Base-by-base conservation (phyloP, 2,888 invertebrate species). In the Salpingus planirostris region DNA sequence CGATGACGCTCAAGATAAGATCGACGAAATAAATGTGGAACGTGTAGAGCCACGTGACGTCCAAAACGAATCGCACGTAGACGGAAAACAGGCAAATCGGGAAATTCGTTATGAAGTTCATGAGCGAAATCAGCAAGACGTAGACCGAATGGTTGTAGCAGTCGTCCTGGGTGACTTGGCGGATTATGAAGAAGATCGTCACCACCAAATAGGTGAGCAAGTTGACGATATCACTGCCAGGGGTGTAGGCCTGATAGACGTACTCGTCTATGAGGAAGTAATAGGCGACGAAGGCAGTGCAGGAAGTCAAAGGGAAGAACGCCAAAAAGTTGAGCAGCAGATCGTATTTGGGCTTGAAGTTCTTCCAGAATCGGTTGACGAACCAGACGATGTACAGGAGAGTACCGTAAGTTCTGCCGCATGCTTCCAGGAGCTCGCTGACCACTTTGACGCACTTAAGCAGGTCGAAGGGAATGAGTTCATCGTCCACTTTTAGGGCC, bases 21-120 rank as follows among this genome's bases (percentile, higher is more conserved):
- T 38, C 35, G n/a, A 38, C 34, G 13, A 34, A 38, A 24, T 35
- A 31, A 11, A 31, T 26, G 11, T 38, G 34, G 14, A 31, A 38
- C 27, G 31, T 26, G 15, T 38, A 31, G 11, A 21, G 15, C 38
- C 38, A 38, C 8, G 24, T 12, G n/a, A 31, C 23, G 15, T 38
- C 38, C 10, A 38, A 29, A 31, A 31, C 35, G 23, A 38, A 38
- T 6, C 34, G 18, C 10, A 35, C n/a, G 28, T 38, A 38, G 18
- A 38, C 31, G n/a, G 29, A 31, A 5, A 32, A 31, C 18, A 38
- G 21, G 15, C 26, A 31, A n/a, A 31, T 21, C 1, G 38, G 38
- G 13, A 38, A 29, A 23, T 35, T 38, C 2, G 34, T 38, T 14
- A 38, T 21, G 28, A 38, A 28, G 26, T 35, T 35, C 13, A 31